Evolutionary conservation across 1,140 invertebrate genomes (phyloP).

Genomic region (Metaphire vulgaris): DNA sequence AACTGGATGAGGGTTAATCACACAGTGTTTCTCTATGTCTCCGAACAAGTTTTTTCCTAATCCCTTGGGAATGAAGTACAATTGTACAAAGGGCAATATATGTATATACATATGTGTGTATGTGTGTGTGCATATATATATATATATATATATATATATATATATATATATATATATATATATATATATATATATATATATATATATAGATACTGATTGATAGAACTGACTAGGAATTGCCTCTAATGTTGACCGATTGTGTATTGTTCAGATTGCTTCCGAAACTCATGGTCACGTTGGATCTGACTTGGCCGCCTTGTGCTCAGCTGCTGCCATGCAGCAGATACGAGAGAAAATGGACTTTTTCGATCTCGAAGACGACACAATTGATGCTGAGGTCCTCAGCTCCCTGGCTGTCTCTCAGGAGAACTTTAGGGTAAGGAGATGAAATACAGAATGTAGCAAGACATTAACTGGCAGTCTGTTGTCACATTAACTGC

Average conservation of each 20-base stretch:
- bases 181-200: not conserved
- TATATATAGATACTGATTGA: not conserved
- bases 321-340: conserved; percentile 96
- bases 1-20: too few relatives aligned
- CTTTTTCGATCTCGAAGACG: conserved; percentile 96
- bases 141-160: not conserved
- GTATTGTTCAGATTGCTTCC: conserved; percentile 68
- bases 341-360: conserved; percentile 99
- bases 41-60: too few relatives aligned
- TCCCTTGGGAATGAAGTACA: too few relatives aligned
- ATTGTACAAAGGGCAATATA: too few relatives aligned
- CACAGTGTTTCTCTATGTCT: too few relatives aligned
- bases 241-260: too few relatives aligned
- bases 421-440: conserved; percentile 95
- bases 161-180: not conserved
- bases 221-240: not conserved
- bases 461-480: not conserved
- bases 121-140: not conserved
- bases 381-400: conserved; percentile 97
- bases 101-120: not conserved
- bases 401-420: conserved; percentile 91
- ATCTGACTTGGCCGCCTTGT: conserved; percentile 96
- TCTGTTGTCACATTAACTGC: not conserved
- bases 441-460: conserved; percentile 9
- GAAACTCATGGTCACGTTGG: conserved; percentile 98